Conservation (phyloP, 2,113 vertebrate species). For the Eulacestoma nigropectus region DNA sequence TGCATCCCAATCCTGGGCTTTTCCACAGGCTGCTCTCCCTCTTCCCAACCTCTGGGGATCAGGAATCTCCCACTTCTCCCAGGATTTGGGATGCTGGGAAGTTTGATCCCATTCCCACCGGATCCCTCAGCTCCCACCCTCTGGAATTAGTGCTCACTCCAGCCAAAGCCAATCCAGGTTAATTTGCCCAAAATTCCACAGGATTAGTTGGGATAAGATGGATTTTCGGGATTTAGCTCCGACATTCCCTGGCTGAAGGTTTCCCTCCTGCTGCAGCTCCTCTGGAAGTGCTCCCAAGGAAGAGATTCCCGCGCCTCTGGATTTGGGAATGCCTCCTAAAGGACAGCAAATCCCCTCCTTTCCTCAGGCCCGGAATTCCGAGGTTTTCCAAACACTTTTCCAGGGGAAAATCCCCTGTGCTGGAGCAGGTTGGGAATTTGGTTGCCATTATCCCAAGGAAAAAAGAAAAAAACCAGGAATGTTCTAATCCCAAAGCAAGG, state of each 20-base stretch:
- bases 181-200: neutral
- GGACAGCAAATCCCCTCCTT: neutral
- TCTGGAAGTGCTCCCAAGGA: slow-evolving; percentile 20
- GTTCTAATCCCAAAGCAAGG: neutral
- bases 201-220: neutral
- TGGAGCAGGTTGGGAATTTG: neutral
- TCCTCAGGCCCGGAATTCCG: neutral
- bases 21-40: neutral
- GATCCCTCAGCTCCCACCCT: too few species aligned
- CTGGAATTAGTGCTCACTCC: neutral
- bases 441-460: neutral
- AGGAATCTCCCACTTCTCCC: neutral
- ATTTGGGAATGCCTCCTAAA: neutral
- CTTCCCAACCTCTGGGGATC: neutral
- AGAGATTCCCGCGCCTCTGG: neutral
- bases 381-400: neutral
- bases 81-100: neutral
- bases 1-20: neutral
- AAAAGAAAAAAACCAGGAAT: neutral
- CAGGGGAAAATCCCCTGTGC: neutral
- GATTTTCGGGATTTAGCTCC: neutral
- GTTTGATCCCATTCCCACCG: neutral
- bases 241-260: neutral
- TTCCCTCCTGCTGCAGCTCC: neutral
- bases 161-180: neutral